phyloP scores from a whole-genome alignment of 37 sponge, comb jelly and placozoan species.

The Agelas oroides region DNA sequence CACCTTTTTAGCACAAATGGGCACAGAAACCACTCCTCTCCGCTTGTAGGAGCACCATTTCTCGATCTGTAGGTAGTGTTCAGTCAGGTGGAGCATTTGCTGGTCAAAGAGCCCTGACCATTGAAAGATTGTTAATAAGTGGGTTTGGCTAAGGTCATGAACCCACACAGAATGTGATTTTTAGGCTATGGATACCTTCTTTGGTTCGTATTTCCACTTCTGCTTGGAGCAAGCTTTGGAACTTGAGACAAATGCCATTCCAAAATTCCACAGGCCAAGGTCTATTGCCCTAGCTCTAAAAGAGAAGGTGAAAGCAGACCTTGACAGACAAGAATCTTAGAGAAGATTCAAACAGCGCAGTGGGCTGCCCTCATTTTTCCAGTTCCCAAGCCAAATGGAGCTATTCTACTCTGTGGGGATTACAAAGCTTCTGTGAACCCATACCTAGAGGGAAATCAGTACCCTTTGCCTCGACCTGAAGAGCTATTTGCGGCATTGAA shows the following conservation, averaged over 20 bases:
- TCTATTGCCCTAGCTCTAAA: not conserved
- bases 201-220: no score
- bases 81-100: no score
- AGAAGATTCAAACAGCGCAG: not conserved
- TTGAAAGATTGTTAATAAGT: no score
- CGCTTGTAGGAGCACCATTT: no score
- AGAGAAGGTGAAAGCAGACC: not conserved
- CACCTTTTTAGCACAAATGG: no score
- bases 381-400: slow-evolving; percentile 12
- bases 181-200: no score
- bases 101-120: no score
- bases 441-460: not conserved
- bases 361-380: slow-evolving; percentile 19
- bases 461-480: slow-evolving; percentile 43
- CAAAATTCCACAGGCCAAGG: not conserved
- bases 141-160: no score
- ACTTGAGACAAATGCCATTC: not conserved
- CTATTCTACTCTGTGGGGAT: slow-evolving; percentile 10
- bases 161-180: no score
- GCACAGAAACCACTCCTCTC: no score
- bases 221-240: no score
- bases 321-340: slow-evolving; percentile 2
- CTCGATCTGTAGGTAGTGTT: no score
- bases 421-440: slow-evolving; percentile 22
- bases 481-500: slow-evolving; percentile 39